phyloP scores from a whole-genome alignment of 2,797 vertebrate species.

The Cryptoprocta ferox region DNA sequence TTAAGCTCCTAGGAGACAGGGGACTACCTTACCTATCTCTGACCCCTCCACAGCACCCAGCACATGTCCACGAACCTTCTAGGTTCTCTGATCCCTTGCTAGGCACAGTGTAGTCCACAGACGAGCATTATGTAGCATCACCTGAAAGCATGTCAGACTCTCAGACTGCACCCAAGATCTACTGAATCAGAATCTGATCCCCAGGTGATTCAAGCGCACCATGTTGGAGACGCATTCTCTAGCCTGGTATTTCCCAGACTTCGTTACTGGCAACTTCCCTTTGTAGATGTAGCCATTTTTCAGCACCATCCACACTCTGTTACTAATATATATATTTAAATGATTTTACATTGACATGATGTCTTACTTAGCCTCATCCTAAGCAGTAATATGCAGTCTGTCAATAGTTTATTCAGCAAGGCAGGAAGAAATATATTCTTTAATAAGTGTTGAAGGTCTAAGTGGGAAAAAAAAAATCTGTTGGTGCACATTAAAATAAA shows the following conservation, averaged over 20 bases:
- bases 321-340: not conserved
- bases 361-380: not conserved
- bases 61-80: not conserved
- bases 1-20: not conserved
- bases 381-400: not conserved
- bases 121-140: not conserved
- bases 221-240: not conserved
- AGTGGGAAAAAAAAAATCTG: not conserved
- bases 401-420: not conserved
- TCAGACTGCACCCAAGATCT: not conserved
- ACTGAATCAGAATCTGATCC: not conserved
- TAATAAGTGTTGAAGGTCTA: not conserved
- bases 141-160: not conserved
- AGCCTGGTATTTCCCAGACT: not conserved
- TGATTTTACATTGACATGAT: not conserved
- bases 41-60: not conserved
- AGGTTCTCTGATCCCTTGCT: not conserved
- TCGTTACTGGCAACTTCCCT: not conserved
- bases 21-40: not conserved
- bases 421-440: not conserved
- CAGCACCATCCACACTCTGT: not conserved
- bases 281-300: not conserved
- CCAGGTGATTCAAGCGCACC: not conserved
- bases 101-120: not conserved
- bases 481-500: constrained; percentile 13